A percentile compares a stretch with the other conserved stretches of the same genome.
These are phyloP conservation scores for Dromiciops gliroides DNA, from an alignment of 2,113 vertebrate species.

Conservation along the genomic window DNA sequence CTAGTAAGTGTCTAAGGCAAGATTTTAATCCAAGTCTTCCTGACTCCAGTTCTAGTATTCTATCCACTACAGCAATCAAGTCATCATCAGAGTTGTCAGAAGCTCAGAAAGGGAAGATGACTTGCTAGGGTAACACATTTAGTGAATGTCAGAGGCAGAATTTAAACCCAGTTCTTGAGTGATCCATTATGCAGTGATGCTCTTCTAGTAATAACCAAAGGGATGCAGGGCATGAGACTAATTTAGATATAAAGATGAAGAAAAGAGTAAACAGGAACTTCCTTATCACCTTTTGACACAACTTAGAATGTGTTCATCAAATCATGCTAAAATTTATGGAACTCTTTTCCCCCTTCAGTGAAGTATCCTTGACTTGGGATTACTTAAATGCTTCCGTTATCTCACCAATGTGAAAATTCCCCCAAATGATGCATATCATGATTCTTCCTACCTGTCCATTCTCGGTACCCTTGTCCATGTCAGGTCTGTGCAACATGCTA, in stretches of 20 bases:
- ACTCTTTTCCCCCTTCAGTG: not conserved
- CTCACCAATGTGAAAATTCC: not conserved
- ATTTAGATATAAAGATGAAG: not conserved
- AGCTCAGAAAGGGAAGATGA: not conserved
- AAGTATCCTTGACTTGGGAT: no score
- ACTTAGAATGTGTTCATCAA: not conserved
- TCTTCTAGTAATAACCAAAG: not conserved
- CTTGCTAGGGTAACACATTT: not conserved
- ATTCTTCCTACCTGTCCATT: not conserved
- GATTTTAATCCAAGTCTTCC: not conserved
- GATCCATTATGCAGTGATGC: not conserved
- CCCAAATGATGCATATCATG: not conserved
- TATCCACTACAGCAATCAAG: not conserved
- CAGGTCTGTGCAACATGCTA: no score
- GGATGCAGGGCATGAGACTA: not conserved
- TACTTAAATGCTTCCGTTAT: not conserved
- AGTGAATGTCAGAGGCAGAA: not conserved
- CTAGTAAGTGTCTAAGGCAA: not conserved
- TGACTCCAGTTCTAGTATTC: not conserved
- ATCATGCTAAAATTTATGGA: constrained; percentile 37
- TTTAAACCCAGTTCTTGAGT: not conserved
- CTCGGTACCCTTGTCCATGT: not conserved
- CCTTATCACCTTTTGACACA: not conserved
- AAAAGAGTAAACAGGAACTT: not conserved
- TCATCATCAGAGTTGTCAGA: not conserved